Evolutionary conservation across 2,113 vertebrate species (phyloP), one percentile per base, ranked within the genome.

Genomic region (Elgaria multicarinata): DNA sequence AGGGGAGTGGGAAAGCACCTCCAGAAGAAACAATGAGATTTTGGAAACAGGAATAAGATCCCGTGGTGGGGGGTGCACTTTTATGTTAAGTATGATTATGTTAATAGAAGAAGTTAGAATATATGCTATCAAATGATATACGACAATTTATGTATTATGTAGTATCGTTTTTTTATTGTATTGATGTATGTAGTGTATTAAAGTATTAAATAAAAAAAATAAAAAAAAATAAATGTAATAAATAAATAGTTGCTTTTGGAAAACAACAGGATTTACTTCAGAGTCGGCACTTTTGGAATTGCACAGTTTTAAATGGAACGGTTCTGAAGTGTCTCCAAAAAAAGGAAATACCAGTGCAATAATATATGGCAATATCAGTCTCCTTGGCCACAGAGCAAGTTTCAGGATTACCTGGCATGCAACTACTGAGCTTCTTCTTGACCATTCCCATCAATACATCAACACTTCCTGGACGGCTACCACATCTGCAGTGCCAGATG

Each of bases 261-360:
- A 76, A 76, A 42, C 39, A 24, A 24, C 39, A 39, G 18, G 22
- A 76, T 8, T 44, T 76, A 44, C 42, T 28, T 26, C 75, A 9
- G 39, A 76, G 9, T 36, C 6, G 36, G 20, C 6, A 44, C 7
- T 1, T 42, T 9, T 26, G 42, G 36, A 42, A 44, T 3, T 76
- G 75, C 22, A 76, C 8, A n/a, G 33, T 62, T 64, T 13, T 42
- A 92, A 92, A 90, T 81, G 39, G 0, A 80, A 26, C 74, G 18
- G 86, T 94, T 93, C 88, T 92, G 74, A 90, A 75, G 90, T 78
- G 86, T 91, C 87, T 83, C 72, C 55, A 83, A 77, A 93, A 75
- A 95, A 94, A 93, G 44, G 58, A 87, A 1, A 0, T 3, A n/a
- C 76, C 89, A 85, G 36, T 39, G 75, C 69, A 71, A 71, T 89